These are phyloP conservation scores for Stomatorhinus ivindoensis DNA, from an alignment of 2,113 vertebrate species.

Conservation along the genomic window DNA sequence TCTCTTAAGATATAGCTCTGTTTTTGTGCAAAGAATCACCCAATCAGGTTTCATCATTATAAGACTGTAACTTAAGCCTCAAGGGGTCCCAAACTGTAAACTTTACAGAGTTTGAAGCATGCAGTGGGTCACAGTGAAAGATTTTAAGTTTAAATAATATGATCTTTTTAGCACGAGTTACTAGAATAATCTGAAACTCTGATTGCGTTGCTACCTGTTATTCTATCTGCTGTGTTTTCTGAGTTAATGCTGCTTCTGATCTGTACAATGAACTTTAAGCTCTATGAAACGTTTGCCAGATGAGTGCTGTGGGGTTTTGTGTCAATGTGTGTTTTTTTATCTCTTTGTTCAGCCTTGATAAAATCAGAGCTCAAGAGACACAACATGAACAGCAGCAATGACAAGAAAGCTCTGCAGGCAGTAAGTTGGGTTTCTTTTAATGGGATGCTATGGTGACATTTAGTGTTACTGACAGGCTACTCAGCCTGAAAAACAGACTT, in stretches of 20 bases:
- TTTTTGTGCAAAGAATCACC: not conserved
- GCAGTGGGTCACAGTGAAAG: not conserved
- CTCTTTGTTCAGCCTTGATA: slow-evolving; percentile 70
- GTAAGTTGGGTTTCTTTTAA: slow-evolving; percentile 56
- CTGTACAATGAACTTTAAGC: not conserved
- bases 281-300: not conserved
- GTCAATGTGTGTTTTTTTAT: not conserved
- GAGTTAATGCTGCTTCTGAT: not conserved
- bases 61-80: not conserved
- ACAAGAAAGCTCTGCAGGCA: slow-evolving; percentile 47
- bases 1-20: not conserved
- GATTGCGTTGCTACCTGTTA: not conserved
- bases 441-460: not conserved
- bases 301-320: not conserved
- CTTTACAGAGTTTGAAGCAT: not conserved
- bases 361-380: slow-evolving; percentile 88
- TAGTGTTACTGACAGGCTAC: not conserved
- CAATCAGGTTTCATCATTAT: not conserved
- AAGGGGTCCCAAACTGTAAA: not conserved
- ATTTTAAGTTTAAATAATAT: not conserved
- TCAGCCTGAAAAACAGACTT: not conserved
- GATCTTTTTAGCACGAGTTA: not conserved
- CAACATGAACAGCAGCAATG: slow-evolving; percentile 67
- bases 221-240: not conserved
- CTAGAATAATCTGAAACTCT: not conserved